These are phyloP conservation scores for Cancer borealis DNA, from an alignment of 2,888 invertebrate genomes.

Conservation along the genomic window DNA sequence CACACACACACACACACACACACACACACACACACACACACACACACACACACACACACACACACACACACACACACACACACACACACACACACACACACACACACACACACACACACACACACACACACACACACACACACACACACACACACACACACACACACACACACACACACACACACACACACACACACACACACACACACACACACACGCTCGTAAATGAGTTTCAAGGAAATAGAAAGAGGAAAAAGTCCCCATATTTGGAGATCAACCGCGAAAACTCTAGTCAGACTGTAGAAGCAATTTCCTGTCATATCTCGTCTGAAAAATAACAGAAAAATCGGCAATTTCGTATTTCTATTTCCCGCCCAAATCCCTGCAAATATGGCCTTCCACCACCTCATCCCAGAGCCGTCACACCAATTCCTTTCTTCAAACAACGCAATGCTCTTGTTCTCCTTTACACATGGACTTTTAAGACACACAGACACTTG, in stretches of 20 bases:
- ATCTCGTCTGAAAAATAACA: slow-evolving; percentile 74
- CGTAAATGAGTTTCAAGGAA: slow-evolving; percentile 35
- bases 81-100: too few species aligned
- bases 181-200: too few species aligned
- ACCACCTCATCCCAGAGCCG: not conserved
- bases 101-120: too few species aligned
- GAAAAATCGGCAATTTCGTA: slow-evolving; percentile 75
- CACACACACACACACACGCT: not conserved
- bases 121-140: too few species aligned
- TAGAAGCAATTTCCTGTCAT: slow-evolving; percentile 75
- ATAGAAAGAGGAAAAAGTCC: slow-evolving; percentile 38
- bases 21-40: too few species aligned
- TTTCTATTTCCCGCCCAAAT: slow-evolving; percentile 74
- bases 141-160: too few species aligned
- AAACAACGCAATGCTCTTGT: not conserved
- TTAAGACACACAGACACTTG: not conserved
- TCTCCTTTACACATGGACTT: not conserved
- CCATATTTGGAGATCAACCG: slow-evolving; percentile 56
- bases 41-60: too few species aligned
- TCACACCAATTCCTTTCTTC: not conserved
- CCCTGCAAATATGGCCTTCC: slow-evolving; percentile 65
- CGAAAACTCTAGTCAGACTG: slow-evolving; percentile 52
- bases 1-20: too few species aligned
- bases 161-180: too few species aligned
- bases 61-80: too few species aligned